Percentiles rank a stretch among this genome's conserved stretches.
Evolutionary conservation across 2,113 vertebrate genomes (phyloP).

Genomic region (Daubentonia madagascariensis): DNA sequence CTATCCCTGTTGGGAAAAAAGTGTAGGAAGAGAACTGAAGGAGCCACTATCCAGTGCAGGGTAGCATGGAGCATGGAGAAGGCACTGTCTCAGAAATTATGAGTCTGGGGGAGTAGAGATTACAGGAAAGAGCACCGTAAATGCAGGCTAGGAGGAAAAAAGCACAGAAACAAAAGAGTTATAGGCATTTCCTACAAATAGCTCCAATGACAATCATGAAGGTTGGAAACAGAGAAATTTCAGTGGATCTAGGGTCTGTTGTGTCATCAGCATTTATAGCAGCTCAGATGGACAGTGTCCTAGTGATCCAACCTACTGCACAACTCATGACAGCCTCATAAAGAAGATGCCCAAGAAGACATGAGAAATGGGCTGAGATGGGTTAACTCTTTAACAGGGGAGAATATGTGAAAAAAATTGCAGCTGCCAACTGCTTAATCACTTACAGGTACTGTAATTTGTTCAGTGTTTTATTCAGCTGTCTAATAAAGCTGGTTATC

Average conservation of each 20-base stretch:
- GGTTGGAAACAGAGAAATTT: not conserved
- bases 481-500: slow-evolving; percentile 33
- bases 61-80: not conserved
- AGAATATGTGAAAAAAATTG: not conserved
- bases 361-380: not conserved
- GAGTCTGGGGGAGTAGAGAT: not conserved
- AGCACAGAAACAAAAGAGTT: not conserved
- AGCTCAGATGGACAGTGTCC: not conserved
- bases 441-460: not conserved
- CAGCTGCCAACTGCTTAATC: not conserved
- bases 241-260: not conserved
- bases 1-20: not conserved
- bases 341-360: not conserved
- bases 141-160: not conserved
- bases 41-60: not conserved
- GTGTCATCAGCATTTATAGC: not conserved
- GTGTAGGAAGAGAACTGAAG: not conserved
- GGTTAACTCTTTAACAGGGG: not conserved
- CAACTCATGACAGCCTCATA: not conserved
- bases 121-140: not conserved
- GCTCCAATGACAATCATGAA: not conserved
- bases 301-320: not conserved
- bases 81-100: not conserved
- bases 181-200: not conserved
- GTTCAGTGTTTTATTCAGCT: slow-evolving; percentile 27